These are phyloP conservation scores for Leptoclinus maculatus DNA, from an alignment of 2,797 vertebrate species.

Conservation along the genomic window DNA sequence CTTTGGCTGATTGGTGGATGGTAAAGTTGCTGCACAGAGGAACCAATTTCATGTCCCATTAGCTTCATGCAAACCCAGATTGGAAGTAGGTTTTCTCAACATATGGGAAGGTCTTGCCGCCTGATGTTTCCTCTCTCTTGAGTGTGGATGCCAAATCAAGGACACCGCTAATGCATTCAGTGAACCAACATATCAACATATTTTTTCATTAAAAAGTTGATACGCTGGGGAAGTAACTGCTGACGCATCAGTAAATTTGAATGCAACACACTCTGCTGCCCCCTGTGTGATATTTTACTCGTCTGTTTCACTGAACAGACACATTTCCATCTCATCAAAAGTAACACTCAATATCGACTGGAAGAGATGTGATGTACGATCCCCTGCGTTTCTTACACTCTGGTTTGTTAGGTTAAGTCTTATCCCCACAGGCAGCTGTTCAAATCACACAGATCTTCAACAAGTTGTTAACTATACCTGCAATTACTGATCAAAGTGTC, in stretches of 20 bases:
- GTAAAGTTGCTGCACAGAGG: conserved; percentile 54
- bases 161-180: conserved; percentile 9
- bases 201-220: conserved; percentile 6
- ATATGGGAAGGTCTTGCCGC: conserved; percentile 26
- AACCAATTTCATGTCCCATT: conserved; percentile 79
- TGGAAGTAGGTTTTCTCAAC: conserved; percentile 55
- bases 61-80: conserved; percentile 71
- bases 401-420: neutral
- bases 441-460: neutral
- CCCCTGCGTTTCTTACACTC: neutral
- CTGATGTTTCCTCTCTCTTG: conserved; percentile 86
- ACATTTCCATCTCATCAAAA: neutral
- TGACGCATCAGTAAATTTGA: neutral
- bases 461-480: neutral
- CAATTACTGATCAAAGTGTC: neutral
- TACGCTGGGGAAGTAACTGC: neutral
- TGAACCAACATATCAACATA: neutral
- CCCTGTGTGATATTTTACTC: neutral
- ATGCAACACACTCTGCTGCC: neutral
- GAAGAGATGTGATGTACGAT: neutral
- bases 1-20: conserved; percentile 64
- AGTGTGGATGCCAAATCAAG: conserved; percentile 6
- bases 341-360: neutral
- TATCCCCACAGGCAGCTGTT: neutral
- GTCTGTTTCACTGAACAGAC: neutral